Evolutionary conservation across 2,888 invertebrate genomes (phyloP).

Genomic region (Leptinotarsa tumamoca): DNA sequence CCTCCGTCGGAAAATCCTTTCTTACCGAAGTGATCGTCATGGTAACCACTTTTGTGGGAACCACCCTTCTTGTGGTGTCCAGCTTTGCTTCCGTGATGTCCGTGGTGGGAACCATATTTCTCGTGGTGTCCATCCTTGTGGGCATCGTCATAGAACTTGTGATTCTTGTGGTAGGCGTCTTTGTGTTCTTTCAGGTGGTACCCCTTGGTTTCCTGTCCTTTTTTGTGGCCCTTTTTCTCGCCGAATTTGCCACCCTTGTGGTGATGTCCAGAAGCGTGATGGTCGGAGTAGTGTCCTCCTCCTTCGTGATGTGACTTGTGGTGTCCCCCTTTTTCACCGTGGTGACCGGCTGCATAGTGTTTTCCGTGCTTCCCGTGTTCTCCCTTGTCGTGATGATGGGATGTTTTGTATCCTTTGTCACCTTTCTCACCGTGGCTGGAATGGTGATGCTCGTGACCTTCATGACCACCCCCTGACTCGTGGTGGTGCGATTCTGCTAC

Average conservation of each 20-base stretch:
- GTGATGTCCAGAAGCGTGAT: constrained; percentile 82
- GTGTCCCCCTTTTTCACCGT: constrained; percentile 82
- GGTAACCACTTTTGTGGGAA: constrained; percentile 82
- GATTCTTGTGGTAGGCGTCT: constrained; percentile 88
- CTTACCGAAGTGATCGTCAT: constrained; percentile 84
- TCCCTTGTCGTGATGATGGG: constrained; percentile 83
- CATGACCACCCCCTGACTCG: constrained; percentile 77
- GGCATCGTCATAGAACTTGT: constrained; percentile 90
- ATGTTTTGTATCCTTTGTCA: constrained; percentile 80
- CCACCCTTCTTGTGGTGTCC: constrained; percentile 87
- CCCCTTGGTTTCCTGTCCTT: constrained; percentile 85
- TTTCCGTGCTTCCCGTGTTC: constrained; percentile 83
- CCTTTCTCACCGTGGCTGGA: constrained; percentile 81
- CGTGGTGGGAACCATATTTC: constrained; percentile 84
- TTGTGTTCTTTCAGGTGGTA: constrained; percentile 89
- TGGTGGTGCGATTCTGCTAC: constrained; percentile 71
- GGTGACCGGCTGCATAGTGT: constrained; percentile 82
- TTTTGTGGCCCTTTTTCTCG: constrained; percentile 86
- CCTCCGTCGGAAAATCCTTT: constrained; percentile 87
- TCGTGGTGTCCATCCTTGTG: constrained; percentile 87
- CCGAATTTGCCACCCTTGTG: constrained; percentile 85
- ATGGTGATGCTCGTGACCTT: constrained; percentile 77
- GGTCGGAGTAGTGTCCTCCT: constrained; percentile 80
- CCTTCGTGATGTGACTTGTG: constrained; percentile 85
- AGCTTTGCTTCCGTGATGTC: constrained; percentile 81